phyloP scores from a whole-genome alignment of 1,140 invertebrate genomes.

The Lutraria rhynchaena region DNA sequence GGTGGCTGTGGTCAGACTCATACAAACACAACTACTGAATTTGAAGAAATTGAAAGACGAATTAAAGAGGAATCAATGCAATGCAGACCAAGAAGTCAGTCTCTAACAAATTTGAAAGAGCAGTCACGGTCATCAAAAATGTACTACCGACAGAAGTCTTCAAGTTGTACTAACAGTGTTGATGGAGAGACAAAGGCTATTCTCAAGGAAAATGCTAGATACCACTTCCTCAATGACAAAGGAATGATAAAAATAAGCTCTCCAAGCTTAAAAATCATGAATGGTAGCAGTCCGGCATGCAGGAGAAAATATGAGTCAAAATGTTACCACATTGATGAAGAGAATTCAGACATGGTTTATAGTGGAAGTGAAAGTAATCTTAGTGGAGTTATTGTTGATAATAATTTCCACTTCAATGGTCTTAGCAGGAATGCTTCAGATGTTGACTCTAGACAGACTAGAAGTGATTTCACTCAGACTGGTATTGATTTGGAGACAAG shows the following conservation, averaged over 20 bases:
- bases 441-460: constrained; percentile 23
- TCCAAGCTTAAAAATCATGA: constrained; percentile 41
- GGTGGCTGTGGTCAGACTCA: not conserved
- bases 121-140: not conserved
- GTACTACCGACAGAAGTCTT: constrained; percentile 11
- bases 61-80: constrained; percentile 15
- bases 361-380: constrained; percentile 52
- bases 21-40: constrained; percentile 27
- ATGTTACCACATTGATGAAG: constrained; percentile 39
- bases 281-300: not conserved
- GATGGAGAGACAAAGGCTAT: constrained; percentile 39
- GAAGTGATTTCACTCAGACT: not conserved
- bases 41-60: constrained; percentile 47
- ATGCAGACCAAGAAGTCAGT: constrained; percentile 2
- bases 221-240: constrained; percentile 55
- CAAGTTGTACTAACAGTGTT: constrained; percentile 50
- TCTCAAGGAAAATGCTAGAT: constrained; percentile 42
- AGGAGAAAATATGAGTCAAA: constrained; percentile 17
- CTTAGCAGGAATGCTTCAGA: constrained; percentile 27
- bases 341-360: constrained; percentile 24
- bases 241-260: constrained; percentile 57
- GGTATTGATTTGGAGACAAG: not conserved
- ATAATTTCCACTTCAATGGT: constrained; percentile 30
- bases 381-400: constrained; percentile 46
- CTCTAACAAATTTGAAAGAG: constrained; percentile 14